Evolutionary conservation across 2,113 vertebrate genomes (phyloP).

Genomic region (Edolisoma coerulescens): DNA sequence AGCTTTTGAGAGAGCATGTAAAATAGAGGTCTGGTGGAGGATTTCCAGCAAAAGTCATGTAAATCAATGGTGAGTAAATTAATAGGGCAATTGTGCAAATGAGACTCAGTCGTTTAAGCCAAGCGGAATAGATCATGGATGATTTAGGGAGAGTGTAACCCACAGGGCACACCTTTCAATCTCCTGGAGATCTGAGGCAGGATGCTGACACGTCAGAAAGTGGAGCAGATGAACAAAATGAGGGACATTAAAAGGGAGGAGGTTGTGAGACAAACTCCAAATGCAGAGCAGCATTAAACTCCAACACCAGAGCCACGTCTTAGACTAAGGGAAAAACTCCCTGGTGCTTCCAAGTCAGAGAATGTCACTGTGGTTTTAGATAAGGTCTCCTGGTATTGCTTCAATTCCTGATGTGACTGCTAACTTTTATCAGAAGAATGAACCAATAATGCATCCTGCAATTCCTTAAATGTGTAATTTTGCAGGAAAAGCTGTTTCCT

Average conservation of each 20-base stretch:
- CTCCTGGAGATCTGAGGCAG: conserved; percentile 22
- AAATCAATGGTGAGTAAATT: conserved; percentile 77
- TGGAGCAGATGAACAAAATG: conserved; percentile 19
- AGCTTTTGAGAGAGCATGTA: background rate
- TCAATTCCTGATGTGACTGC: background rate
- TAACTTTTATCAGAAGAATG: background rate
- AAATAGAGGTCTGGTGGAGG: conserved; percentile 43
- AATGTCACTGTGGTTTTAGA: background rate
- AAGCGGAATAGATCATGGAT: conserved; percentile 58
- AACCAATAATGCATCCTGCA: background rate
- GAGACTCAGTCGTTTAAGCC: conserved; percentile 64
- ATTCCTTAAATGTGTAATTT: background rate
- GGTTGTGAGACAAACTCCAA: background rate
- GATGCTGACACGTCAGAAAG: conserved; percentile 65
- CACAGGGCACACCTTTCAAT: conserved; percentile 66
- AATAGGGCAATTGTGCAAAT: conserved; percentile 74
- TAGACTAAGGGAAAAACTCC: background rate
- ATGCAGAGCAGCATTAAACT: background rate
- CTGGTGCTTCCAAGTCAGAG: background rate
- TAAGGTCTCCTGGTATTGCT: background rate
- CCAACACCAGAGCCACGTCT: background rate
- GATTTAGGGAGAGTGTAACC: conserved; percentile 63
- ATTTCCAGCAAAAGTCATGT: conserved; percentile 63
- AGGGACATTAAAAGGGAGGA: background rate
- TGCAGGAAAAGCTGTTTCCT: background rate